phyloP scores from a whole-genome alignment of 1,140 invertebrate species.

The Vanessa tameamea region DNA sequence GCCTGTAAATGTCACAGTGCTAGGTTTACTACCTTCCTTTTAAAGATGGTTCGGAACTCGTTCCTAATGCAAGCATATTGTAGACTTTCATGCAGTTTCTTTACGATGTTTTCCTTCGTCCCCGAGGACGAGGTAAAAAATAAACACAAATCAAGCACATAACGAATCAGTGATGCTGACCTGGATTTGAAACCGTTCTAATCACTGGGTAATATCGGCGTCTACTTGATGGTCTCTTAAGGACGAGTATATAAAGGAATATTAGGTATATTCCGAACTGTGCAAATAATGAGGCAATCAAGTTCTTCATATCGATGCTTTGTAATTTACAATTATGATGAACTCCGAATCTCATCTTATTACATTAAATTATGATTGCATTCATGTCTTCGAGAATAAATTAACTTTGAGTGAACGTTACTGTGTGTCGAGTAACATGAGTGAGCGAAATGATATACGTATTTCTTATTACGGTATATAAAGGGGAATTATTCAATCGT shows the following conservation, averaged over 20 bases:
- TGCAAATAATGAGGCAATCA: constrained; percentile 19
- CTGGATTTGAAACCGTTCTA: too few species aligned
- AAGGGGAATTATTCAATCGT: constrained; percentile 16
- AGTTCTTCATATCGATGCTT: constrained; percentile 10
- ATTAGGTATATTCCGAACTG: neutral
- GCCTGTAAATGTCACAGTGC: too few species aligned
- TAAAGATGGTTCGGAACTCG: too few species aligned
- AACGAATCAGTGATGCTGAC: too few species aligned
- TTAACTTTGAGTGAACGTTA: constrained; percentile 24
- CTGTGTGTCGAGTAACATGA: constrained; percentile 2
- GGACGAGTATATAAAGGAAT: neutral
- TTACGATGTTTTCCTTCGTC: too few species aligned
- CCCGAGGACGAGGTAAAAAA: too few species aligned
- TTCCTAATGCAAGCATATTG: too few species aligned
- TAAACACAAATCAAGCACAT: too few species aligned
- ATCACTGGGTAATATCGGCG: neutral
- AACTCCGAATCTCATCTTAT: constrained; percentile 25
- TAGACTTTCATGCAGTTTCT: too few species aligned
- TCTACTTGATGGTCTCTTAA: neutral
- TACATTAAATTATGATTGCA: constrained; percentile 35
- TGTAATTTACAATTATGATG: constrained; percentile 24
- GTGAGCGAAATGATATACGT: too few species aligned
- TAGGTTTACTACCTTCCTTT: too few species aligned
- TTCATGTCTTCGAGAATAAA: constrained; percentile 29
- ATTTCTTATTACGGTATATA: neutral